phyloP scores from a whole-genome alignment of 2,888 invertebrate genomes.

The Cephonodes hylas region DNA sequence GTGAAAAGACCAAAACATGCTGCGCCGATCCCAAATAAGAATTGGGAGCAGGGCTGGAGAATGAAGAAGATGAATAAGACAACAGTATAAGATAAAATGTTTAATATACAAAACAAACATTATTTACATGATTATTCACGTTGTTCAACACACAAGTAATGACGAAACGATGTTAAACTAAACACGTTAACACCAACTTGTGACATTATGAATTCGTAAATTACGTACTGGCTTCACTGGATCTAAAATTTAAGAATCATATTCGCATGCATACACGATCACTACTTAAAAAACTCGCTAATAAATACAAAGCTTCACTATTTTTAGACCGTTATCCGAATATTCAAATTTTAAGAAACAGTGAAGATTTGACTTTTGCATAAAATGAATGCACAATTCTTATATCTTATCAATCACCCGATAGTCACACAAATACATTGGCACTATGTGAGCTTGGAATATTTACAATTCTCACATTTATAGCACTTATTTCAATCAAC shows the following conservation, averaged over 20 bases:
- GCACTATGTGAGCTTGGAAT: slow-evolving; percentile 54
- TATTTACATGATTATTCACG: slow-evolving; percentile 65
- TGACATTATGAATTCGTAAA: slow-evolving; percentile 15
- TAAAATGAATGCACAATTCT: not conserved
- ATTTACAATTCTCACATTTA: slow-evolving; percentile 46
- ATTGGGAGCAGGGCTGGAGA: no score
- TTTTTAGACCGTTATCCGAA: not conserved
- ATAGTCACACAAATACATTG: slow-evolving; percentile 36
- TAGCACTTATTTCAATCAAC: slow-evolving; percentile 19
- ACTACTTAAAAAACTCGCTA: not conserved
- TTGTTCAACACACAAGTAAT: slow-evolving; percentile 37
- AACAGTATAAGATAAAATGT: slow-evolving; percentile 42
- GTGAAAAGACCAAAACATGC: no score
- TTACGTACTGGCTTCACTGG: slow-evolving; percentile 47
- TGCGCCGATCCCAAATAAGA: no score
- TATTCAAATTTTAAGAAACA: not conserved
- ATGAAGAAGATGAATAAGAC: slow-evolving; percentile 11
- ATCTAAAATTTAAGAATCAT: slow-evolving; percentile 29
- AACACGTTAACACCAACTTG: slow-evolving; percentile 26
- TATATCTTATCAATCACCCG: slow-evolving; percentile 15
- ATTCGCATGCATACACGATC: not conserved
- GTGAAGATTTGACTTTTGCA: slow-evolving; percentile 4
- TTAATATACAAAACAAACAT: slow-evolving; percentile 70
- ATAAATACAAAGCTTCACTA: slow-evolving; percentile 5
- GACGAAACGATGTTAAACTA: slow-evolving; percentile 30